phyloP scores from a whole-genome alignment of 2,797 vertebrate species.

The Amazonetta brasiliensis region DNA sequence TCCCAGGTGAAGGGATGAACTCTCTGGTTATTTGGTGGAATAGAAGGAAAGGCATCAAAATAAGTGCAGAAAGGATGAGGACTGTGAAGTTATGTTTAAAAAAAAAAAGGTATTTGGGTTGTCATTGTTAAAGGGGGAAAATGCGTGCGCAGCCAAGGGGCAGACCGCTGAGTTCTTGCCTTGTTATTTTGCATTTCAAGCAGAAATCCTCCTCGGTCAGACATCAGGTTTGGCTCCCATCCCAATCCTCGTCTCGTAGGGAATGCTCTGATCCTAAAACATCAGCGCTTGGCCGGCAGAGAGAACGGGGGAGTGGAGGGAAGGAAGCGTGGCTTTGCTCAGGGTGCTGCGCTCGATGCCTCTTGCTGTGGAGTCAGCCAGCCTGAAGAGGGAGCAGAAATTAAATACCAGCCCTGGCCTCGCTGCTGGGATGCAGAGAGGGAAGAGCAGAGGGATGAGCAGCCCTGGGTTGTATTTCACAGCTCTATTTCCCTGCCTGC shows the following conservation, averaged over 20 bases:
- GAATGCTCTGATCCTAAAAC: rapidly evolving
- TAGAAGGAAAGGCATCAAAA: not conserved
- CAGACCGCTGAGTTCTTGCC: not conserved
- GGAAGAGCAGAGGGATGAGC: not conserved
- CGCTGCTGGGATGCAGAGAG: not conserved
- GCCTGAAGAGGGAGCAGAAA: constrained; percentile 66
- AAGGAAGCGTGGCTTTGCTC: rapidly evolving
- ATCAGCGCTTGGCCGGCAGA: rapidly evolving
- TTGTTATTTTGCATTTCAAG: not conserved
- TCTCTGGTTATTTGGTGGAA: rapidly evolving
- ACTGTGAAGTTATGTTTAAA: not conserved
- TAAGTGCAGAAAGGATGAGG: rapidly evolving
- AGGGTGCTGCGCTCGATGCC: rapidly evolving
- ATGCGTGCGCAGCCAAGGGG: not conserved
- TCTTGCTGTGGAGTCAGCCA: constrained; percentile 18
- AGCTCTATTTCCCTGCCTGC: not conserved
- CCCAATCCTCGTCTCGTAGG: rapidly evolving
- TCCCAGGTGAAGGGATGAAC: not conserved
- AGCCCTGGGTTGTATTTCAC: not conserved
- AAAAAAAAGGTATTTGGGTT: not conserved
- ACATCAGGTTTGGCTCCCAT: not conserved
- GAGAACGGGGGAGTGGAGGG: not conserved
- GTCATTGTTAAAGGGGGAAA: not conserved
- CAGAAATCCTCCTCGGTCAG: not conserved
- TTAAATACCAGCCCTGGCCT: not conserved